Conservation (phyloP, 2,797 vertebrate genomes). For the Champsocephalus esox region DNA sequence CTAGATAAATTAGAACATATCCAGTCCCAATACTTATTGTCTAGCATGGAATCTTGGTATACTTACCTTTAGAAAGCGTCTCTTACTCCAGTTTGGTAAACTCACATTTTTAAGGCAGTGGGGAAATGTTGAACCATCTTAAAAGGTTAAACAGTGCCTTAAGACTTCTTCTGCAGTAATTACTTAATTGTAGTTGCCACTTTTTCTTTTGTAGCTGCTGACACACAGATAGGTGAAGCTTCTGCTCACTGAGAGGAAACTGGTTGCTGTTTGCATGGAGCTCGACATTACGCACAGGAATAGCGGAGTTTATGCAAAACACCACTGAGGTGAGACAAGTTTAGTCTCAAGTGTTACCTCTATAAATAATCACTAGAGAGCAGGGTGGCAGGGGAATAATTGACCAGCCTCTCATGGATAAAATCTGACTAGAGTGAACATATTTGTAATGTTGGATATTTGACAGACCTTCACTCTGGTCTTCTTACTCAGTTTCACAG, state of each 20-base stretch:
- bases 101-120: neutral
- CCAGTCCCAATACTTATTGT: neutral
- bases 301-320: conserved; percentile 38
- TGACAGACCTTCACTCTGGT: too few relatives aligned
- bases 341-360: conserved; percentile 23
- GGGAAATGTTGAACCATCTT: neutral
- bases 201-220: neutral
- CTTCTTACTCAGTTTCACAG: too few relatives aligned
- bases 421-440: neutral
- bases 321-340: conserved; percentile 31
- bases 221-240: conserved; percentile 5
- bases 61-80: neutral
- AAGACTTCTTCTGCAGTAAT: neutral
- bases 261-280: conserved; percentile 8
- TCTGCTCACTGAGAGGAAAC: conserved; percentile 27
- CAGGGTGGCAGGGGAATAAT: conserved; percentile 19
- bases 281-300: conserved; percentile 28
- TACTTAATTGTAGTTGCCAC: too few relatives aligned
- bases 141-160: neutral
- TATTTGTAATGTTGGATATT: too few relatives aligned
- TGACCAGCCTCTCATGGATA: conserved; percentile 21
- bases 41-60: too few relatives aligned
- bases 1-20: too few relatives aligned
- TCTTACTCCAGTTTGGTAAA: neutral
- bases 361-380: conserved; percentile 10